A percentile compares a stretch with the other conserved stretches of the same genome.
Evolutionary conservation across 2,888 invertebrate genomes (phyloP).

Genomic region (Volucella inanis): DNA sequence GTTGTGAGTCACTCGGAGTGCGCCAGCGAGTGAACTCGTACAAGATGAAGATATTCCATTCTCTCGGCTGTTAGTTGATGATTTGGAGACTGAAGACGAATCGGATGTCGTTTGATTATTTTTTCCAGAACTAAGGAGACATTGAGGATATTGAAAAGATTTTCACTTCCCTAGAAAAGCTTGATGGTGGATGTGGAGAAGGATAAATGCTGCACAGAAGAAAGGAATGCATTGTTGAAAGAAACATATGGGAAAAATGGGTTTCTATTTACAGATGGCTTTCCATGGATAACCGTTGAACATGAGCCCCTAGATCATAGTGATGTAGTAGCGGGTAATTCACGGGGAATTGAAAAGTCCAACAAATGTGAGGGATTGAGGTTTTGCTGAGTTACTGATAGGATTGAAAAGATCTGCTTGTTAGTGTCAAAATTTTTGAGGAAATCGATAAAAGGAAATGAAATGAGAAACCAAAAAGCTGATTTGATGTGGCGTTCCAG

Average conservation of each 20-base stretch:
- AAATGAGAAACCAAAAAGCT: no score
- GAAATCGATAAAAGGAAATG: no score
- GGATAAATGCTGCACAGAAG: constrained; percentile 56
- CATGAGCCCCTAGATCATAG: constrained; percentile 17
- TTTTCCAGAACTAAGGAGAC: constrained; percentile 47
- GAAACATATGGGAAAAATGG: constrained; percentile 43
- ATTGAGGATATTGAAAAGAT: constrained; percentile 56
- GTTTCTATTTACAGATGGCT: constrained; percentile 55
- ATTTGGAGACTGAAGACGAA: constrained; percentile 69
- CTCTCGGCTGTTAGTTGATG: constrained; percentile 57
- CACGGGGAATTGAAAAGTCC: constrained; percentile 10
- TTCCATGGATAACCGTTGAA: constrained; percentile 41
- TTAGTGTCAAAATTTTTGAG: no score
- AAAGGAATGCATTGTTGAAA: constrained; percentile 60
- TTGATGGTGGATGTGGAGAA: constrained; percentile 26
- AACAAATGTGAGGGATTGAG: background rate
- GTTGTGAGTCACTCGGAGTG: constrained; percentile 32
- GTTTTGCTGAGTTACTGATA: background rate
- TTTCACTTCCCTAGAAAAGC: constrained; percentile 12
- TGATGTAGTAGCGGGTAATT: constrained; percentile 30
- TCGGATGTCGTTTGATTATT: constrained; percentile 71
- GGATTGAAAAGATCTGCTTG: no score
- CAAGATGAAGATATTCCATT: constrained; percentile 70
- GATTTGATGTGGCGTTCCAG: no score
- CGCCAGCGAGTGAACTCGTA: background rate